phyloP scores from a whole-genome alignment of 1,140 invertebrate species.

The Agrypnia vestita region DNA sequence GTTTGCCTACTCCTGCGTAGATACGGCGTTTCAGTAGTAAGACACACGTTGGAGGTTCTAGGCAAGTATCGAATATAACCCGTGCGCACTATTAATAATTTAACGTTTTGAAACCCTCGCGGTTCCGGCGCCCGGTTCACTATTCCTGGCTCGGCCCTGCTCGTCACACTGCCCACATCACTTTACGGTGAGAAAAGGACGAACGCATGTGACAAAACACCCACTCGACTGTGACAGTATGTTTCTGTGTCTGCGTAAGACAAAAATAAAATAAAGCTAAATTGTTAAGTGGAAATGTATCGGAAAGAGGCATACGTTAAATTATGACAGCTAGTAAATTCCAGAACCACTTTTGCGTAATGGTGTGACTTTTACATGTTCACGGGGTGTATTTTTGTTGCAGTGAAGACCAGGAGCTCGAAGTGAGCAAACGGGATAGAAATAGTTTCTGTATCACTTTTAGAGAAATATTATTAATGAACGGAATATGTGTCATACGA shows the following conservation, averaged over 20 bases:
- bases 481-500: too few relatives aligned
- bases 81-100: background rate
- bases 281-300: background rate
- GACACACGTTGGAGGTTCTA: too few relatives aligned
- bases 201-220: constrained; percentile 9
- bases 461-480: background rate
- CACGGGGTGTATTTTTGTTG: too few relatives aligned
- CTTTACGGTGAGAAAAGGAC: background rate
- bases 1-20: background rate
- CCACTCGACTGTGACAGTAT: constrained; percentile 2
- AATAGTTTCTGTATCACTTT: background rate
- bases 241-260: background rate
- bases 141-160: too few relatives aligned
- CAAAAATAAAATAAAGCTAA: background rate
- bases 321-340: background rate
- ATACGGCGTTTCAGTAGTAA: too few relatives aligned
- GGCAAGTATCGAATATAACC: too few relatives aligned
- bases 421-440: background rate
- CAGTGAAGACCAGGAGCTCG: too few relatives aligned
- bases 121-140: too few relatives aligned
- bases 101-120: too few relatives aligned
- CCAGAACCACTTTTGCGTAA: background rate
- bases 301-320: background rate
- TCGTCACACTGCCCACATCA: constrained; percentile 44
- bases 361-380: too few relatives aligned